These are phyloP conservation scores for Cardiocondyla obscurior DNA, from an alignment of 1,140 invertebrate species.

Conservation along the genomic window DNA sequence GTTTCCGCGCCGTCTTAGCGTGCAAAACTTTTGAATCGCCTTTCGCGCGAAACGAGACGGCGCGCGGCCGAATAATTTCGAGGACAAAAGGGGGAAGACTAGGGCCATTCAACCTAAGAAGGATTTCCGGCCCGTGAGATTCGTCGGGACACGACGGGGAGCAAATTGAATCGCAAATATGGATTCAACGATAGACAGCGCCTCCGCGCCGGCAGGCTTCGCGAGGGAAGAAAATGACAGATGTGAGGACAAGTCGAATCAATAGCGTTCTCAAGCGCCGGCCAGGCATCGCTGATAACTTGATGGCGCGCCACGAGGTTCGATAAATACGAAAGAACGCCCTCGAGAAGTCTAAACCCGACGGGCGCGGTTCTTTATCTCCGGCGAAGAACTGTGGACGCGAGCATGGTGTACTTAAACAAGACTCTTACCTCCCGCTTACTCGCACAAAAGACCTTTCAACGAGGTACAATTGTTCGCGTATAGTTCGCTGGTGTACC, in stretches of 20 bases:
- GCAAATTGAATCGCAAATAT: conserved; percentile 65
- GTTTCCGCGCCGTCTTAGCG: background rate
- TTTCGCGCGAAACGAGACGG: background rate
- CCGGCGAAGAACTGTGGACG: background rate
- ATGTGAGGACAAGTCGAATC: conserved; percentile 48
- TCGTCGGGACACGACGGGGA: conserved; percentile 13
- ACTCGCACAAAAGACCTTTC: background rate
- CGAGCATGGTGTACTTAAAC: background rate
- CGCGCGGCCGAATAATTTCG: conserved; percentile 20
- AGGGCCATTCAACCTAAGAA: conserved; percentile 36
- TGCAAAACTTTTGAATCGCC: background rate
- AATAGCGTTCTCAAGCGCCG: conserved; percentile 22
- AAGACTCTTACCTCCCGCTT: background rate
- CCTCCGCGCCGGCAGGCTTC: background rate
- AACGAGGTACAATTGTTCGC: background rate
- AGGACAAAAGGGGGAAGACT: conserved; percentile 53
- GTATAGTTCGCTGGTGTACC: background rate
- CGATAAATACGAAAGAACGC: background rate
- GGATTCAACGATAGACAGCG: conserved; percentile 45
- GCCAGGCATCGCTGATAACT: conserved; percentile 15
- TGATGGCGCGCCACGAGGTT: conserved; percentile 14
- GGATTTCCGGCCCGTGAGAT: conserved; percentile 46
- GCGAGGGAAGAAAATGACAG: conserved; percentile 53
- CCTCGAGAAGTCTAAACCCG: background rate
- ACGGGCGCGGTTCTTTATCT: background rate